Conservation (phyloP, 1,140 invertebrate genomes). For the Tetranychus urticae region DNA sequence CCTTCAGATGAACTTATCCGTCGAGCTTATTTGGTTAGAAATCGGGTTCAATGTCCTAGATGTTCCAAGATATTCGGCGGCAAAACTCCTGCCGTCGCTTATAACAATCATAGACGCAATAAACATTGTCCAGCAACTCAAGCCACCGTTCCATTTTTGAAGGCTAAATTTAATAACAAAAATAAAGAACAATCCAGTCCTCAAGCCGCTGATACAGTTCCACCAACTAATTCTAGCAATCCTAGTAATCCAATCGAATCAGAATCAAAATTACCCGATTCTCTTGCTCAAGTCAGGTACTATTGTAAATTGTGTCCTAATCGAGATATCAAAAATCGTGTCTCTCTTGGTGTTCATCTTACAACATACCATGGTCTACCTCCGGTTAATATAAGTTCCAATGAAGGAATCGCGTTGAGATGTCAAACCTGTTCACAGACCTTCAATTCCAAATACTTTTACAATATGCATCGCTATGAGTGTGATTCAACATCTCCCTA, state of each 20-base stretch:
- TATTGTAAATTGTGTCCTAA: constrained; percentile 5
- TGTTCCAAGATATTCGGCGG: constrained; percentile 4
- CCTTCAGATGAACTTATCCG: neutral
- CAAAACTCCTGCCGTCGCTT: constrained; percentile 1
- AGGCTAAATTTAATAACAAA: neutral
- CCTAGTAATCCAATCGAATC: neutral
- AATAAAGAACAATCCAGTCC: neutral
- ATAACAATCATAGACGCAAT: constrained; percentile 1
- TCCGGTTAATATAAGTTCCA: neutral
- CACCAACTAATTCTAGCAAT: neutral
- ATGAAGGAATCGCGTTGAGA: neutral
- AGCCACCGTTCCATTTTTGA: neutral
- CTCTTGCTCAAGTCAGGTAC: neutral
- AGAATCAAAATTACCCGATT: neutral
- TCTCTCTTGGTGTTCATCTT: constrained; percentile 5
- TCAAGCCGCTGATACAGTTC: neutral
- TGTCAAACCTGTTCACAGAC: constrained; percentile 2
- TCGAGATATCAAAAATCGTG: constrained; percentile 2
- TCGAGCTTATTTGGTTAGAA: neutral
- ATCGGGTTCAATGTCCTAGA: neutral
- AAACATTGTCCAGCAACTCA: neutral
- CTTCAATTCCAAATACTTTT: constrained; percentile 5
- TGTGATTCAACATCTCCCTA: constrained; percentile 4
- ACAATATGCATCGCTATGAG: constrained; percentile 3
- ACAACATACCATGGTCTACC: constrained; percentile 5